These are phyloP conservation scores for Andricus quercusramuli DNA, from an alignment of 2,888 invertebrate genomes.

Conservation along the genomic window DNA sequence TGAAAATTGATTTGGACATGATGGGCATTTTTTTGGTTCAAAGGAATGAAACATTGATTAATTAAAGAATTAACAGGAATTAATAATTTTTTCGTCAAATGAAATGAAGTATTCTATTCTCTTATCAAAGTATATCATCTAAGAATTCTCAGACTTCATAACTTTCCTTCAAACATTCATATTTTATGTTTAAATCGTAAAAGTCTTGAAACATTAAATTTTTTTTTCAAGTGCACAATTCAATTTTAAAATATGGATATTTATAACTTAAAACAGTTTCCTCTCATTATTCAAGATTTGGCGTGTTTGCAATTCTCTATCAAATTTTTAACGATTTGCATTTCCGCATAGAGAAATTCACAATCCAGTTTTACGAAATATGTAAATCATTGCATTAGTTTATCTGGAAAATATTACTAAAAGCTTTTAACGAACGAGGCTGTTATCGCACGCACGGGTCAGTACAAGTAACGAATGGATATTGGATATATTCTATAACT, in stretches of 20 bases:
- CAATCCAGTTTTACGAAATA: slow-evolving; percentile 7
- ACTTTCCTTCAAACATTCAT: neutral
- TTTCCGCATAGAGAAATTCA: neutral
- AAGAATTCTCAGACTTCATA: neutral
- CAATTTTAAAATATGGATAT: neutral
- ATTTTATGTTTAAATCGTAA: neutral
- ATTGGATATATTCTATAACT: neutral
- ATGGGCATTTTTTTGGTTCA: too few relatives aligned
- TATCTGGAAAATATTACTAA: neutral
- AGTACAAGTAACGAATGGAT: neutral
- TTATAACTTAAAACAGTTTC: neutral
- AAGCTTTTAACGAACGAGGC: slow-evolving; percentile 5
- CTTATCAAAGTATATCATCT: too few relatives aligned
- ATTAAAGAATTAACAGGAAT: too few relatives aligned
- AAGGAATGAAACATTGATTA: too few relatives aligned
- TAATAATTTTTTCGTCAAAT: too few relatives aligned
- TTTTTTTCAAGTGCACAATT: neutral
- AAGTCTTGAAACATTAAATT: neutral
- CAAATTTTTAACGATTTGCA: neutral
- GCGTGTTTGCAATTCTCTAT: neutral
- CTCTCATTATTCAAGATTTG: neutral
- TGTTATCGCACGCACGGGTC: neutral
- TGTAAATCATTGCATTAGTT: slow-evolving; percentile 5
- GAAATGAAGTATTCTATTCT: too few relatives aligned
- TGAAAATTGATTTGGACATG: too few relatives aligned